Evolutionary conservation across 2,888 invertebrate species (phyloP).

Genomic region (Platypus cylindrus): DNA sequence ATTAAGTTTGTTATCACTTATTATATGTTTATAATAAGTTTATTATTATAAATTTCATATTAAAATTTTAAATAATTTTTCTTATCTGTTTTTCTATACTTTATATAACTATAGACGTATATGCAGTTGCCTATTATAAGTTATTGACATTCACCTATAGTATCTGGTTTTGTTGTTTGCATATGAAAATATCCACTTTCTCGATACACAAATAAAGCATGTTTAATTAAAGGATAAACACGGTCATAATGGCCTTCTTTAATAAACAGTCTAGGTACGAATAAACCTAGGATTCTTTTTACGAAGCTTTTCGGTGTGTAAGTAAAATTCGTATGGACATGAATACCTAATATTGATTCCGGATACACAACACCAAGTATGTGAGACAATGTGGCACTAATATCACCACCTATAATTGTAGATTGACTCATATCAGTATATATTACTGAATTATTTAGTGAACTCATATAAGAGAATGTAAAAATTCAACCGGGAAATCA

Average conservation of each 20-base stretch:
- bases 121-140: too few relatives aligned
- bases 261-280: slow-evolving; percentile 44
- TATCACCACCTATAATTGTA: slow-evolving; percentile 64
- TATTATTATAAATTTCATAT: too few relatives aligned
- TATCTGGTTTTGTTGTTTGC: slow-evolving; percentile 83
- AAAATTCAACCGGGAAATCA: not conserved
- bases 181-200: slow-evolving; percentile 58
- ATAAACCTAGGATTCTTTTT: slow-evolving; percentile 33
- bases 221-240: slow-evolving; percentile 41
- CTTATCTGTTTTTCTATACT: too few relatives aligned
- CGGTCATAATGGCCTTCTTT: slow-evolving; percentile 38
- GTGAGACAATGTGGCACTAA: slow-evolving; percentile 55
- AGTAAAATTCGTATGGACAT: slow-evolving; percentile 39
- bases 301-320: slow-evolving; percentile 9
- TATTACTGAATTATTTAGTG: too few relatives aligned
- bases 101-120: too few relatives aligned
- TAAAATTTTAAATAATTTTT: not conserved
- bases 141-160: slow-evolving; percentile 53
- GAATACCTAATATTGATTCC: slow-evolving; percentile 41
- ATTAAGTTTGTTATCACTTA: too few relatives aligned
- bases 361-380: slow-evolving; percentile 53
- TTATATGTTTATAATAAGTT: too few relatives aligned
- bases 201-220: slow-evolving; percentile 30
- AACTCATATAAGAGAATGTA: not conserved
- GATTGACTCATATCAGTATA: too few relatives aligned